Conservation (phyloP, 2,888 invertebrate species). For the Charanyca ferruginea region DNA sequence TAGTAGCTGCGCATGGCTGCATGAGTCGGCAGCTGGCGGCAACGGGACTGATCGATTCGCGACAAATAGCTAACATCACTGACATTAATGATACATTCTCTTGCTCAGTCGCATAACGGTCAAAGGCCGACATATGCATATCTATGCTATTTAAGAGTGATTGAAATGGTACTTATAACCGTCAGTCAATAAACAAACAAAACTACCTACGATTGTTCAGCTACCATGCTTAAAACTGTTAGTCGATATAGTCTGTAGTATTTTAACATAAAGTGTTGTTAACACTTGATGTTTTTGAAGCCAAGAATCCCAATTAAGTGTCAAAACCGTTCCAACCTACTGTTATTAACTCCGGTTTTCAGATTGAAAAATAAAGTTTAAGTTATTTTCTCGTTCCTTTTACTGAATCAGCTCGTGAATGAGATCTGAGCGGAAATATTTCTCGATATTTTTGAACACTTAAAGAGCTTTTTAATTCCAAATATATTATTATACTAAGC, state of each 20-base stretch:
- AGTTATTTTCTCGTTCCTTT: conserved; percentile 2
- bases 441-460: too few species aligned
- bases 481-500: too few species aligned
- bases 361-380: conserved; percentile 30
- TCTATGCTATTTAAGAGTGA: not conserved
- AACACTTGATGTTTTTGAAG: not conserved
- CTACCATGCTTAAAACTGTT: not conserved
- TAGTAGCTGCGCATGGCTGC: conserved; percentile 38
- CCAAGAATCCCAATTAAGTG: conserved; percentile 6
- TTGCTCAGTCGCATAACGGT: conserved; percentile 37
- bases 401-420: conserved; percentile 14
- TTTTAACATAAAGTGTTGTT: not conserved
- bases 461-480: too few species aligned
- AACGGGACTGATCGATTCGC: conserved; percentile 57
- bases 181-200: not conserved
- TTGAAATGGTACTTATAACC: not conserved
- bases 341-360: conserved; percentile 16
- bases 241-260: not conserved
- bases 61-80: conserved; percentile 60
- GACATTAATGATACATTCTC: conserved; percentile 62
- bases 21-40: conserved; percentile 44
- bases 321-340: not conserved
- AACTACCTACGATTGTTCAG: not conserved
- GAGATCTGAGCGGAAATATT: conserved; percentile 19
- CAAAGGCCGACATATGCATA: conserved; percentile 43